Evolutionary conservation across 2,888 invertebrate genomes (phyloP), one percentile per base, ranked within the genome.

Genomic region (Agrotis clavis): DNA sequence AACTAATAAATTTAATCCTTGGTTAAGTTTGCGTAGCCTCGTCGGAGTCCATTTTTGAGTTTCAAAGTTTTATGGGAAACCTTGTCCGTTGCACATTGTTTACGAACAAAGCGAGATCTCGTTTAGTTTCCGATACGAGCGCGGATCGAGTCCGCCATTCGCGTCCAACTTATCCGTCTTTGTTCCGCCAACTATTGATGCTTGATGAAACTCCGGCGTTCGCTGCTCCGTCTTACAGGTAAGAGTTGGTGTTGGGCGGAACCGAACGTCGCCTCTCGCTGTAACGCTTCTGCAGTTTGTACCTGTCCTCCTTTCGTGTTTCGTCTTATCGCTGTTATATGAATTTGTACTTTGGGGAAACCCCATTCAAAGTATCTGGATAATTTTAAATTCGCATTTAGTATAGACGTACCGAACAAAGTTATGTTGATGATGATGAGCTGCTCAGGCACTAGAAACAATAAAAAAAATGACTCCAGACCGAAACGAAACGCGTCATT

Each of bases 31-130:
- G 77, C 64, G 74, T 73, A 72, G 83, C 67, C 71, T 72, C 77
- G 74, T 84, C 72, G 72, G 76, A 88, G 89, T 90, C 84, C 84
- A 89, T 90, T 91, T 93, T 92, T 89, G 88, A 90, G 89, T 93
- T 91, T 82, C 61, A 79, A 94, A 94, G 91, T 92, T 94, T 91
- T 88, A 91, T 90, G 87, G 89, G 86, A 85, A 91, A 87, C 88
- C 90, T 89, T 89, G 92, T 92, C 91, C 90, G 90, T 77, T 89
- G 92, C 89, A 92, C 91, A 92, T 95, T 95, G 94, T 95, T 94
- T 93, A 91, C 89, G 93, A 95, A 94, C 94, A 94, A 94, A 93
- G 92, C 91, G 90, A 84, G 89, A 89, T 89, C 90, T 89, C 87
- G 89, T 89, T 90, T 86, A 86, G 91, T 87, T 88, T 90, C 87